Evolutionary conservation across 35 echinoderm and acorn worm genomes (phyloP).

Genomic region (Patiria miniata): DNA sequence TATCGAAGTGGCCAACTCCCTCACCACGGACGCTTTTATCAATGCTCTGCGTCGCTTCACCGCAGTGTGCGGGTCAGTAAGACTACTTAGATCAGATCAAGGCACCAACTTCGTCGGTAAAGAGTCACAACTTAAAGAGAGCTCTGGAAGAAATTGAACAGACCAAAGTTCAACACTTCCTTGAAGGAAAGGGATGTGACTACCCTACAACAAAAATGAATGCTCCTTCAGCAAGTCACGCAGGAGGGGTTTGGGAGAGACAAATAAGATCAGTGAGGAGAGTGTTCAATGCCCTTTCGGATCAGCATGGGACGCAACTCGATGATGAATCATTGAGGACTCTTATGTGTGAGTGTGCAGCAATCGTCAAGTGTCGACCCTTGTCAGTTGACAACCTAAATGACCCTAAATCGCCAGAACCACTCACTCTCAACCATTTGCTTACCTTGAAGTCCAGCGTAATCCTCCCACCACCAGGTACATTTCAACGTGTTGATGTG

Average conservation of each 20-base stretch:
- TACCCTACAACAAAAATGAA: too few relatives aligned
- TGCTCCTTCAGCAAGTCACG: too few relatives aligned
- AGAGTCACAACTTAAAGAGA: constrained; percentile 46
- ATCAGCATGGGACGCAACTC: constrained; percentile 48
- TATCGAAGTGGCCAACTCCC: constrained; percentile 57
- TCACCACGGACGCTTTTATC: constrained; percentile 69
- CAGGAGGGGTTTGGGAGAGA: constrained; percentile 68
- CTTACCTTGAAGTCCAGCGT: constrained; percentile 57
- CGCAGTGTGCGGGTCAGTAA: constrained; percentile 35
- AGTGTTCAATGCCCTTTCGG: constrained; percentile 44
- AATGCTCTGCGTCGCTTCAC: too few relatives aligned
- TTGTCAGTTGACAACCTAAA: constrained; percentile 49
- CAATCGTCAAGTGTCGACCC: constrained; percentile 65
- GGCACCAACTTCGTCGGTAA: constrained; percentile 77
- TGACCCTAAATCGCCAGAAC: constrained; percentile 44
- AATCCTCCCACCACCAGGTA: constrained; percentile 50
- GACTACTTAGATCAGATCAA: constrained; percentile 45
- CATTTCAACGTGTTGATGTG: constrained; percentile 33
- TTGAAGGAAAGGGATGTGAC: constrained; percentile 29
- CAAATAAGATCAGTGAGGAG: constrained; percentile 54
- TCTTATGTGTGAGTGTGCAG: constrained; percentile 62
- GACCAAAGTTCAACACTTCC: constrained; percentile 31
- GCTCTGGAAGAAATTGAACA: constrained; percentile 53
- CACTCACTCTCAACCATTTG: constrained; percentile 73
- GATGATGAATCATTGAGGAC: constrained; percentile 76